Evolutionary conservation across 2,113 vertebrate genomes (phyloP).

Genomic region (Gracilinanus agilis): DNA sequence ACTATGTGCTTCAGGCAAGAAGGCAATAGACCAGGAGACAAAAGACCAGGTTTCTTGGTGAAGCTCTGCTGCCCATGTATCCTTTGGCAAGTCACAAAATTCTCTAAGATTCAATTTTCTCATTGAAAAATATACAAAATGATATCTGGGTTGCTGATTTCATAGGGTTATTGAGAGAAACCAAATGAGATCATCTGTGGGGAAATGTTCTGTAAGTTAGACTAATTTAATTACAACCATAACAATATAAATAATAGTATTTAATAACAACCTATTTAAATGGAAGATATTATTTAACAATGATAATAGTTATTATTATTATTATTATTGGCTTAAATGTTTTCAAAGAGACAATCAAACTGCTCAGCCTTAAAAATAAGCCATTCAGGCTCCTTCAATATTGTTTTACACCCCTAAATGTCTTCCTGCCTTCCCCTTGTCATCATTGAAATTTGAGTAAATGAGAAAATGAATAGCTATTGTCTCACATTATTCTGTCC

Average conservation of each 20-base stretch:
- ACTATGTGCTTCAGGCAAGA: neutral
- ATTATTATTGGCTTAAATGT: neutral
- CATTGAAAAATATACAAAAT: neutral
- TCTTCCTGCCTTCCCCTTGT: neutral
- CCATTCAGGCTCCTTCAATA: neutral
- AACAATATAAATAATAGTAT: neutral
- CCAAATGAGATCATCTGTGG: neutral
- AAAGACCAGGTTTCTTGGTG: neutral
- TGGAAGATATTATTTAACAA: neutral
- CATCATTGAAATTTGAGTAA: neutral
- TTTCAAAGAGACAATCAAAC: neutral
- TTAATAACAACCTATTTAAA: neutral
- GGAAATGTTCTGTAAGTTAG: neutral
- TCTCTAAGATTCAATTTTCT: neutral
- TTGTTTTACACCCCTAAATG: neutral
- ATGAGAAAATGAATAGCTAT: neutral
- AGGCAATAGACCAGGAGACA: neutral
- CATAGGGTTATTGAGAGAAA: neutral
- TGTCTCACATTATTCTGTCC: neutral
- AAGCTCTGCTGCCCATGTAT: neutral
- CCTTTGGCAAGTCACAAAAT: neutral
- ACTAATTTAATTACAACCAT: neutral
- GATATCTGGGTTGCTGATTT: neutral
- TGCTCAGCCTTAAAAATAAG: neutral
- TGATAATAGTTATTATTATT: neutral